Conservation (phyloP, 2,113 vertebrate genomes). For the Motacilla alba region DNA sequence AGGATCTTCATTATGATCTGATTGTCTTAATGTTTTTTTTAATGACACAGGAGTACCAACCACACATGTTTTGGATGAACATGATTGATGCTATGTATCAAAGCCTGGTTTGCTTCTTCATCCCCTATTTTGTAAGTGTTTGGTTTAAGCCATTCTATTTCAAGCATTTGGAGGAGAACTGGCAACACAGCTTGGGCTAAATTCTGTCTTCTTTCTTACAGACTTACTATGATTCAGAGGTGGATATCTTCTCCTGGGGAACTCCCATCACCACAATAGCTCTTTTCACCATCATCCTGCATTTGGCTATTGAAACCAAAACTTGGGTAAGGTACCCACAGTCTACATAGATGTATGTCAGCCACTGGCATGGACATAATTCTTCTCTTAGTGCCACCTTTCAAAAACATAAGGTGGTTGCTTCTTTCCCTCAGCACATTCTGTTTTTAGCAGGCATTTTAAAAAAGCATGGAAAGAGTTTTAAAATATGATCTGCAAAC, state of each 20-base stretch:
- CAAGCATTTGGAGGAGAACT: not conserved
- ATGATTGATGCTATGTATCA: slow-evolving; percentile 98
- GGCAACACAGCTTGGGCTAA: not conserved
- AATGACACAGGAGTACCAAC: slow-evolving; percentile 86
- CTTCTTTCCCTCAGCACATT: not conserved
- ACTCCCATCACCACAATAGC: slow-evolving; percentile 89
- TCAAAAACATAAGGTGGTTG: not conserved
- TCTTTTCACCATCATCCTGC: slow-evolving; percentile 90
- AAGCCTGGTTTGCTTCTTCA: slow-evolving; percentile 95
- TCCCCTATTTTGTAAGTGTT: slow-evolving; percentile 94
- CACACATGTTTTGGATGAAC: slow-evolving; percentile 96
- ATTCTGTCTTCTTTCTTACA: slow-evolving; percentile 55
- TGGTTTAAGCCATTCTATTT: not conserved
- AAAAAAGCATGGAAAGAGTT: not conserved
- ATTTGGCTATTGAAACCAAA: slow-evolving; percentile 95
- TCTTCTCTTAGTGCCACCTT: not conserved
- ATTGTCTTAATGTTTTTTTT: not conserved
- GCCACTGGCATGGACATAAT: not conserved
- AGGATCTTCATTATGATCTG: not conserved
- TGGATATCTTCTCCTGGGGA: slow-evolving; percentile 94
- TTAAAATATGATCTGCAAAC: not conserved
- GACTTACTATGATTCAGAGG: slow-evolving; percentile 89
- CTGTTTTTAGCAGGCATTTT: not conserved
- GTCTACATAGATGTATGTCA: not conserved
- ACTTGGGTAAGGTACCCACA: slow-evolving; percentile 86